These are phyloP conservation scores for Serranochromis macrocephalus DNA, from an alignment of 2,113 vertebrate species.

Conservation along the genomic window DNA sequence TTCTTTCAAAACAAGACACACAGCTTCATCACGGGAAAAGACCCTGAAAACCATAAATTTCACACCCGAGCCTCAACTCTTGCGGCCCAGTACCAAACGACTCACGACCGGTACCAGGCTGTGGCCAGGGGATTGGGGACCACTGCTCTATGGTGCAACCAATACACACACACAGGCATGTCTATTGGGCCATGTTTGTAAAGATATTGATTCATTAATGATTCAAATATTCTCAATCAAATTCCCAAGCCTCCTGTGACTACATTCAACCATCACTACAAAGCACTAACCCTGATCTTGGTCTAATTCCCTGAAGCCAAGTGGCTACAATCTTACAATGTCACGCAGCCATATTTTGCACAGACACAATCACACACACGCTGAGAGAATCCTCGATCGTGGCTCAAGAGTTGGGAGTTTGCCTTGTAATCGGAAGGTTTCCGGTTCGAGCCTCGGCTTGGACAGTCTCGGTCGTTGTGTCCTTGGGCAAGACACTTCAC, in stretches of 20 bases:
- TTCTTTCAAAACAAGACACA: background rate
- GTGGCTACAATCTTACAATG: background rate
- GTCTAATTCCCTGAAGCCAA: background rate
- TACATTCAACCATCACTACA: background rate
- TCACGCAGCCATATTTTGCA: background rate
- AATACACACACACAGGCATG: background rate
- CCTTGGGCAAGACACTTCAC: background rate
- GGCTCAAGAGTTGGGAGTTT: background rate
- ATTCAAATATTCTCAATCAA: background rate
- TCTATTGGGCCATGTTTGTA: background rate
- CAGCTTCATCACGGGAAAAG: background rate
- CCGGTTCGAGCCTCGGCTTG: accelerated
- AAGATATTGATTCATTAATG: background rate
- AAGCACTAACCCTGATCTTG: background rate
- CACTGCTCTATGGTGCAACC: background rate
- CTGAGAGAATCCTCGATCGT: background rate
- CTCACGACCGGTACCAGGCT: background rate
- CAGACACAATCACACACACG: background rate
- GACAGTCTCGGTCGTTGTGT: background rate
- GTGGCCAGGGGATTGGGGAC: background rate
- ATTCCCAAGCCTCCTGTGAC: background rate
- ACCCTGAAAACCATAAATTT: background rate
- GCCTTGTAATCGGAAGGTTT: accelerated
- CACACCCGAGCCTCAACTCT: background rate
- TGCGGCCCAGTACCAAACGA: accelerated